These are phyloP conservation scores for Elgaria multicarinata DNA, from an alignment of 2,113 vertebrate species.

Conservation along the genomic window DNA sequence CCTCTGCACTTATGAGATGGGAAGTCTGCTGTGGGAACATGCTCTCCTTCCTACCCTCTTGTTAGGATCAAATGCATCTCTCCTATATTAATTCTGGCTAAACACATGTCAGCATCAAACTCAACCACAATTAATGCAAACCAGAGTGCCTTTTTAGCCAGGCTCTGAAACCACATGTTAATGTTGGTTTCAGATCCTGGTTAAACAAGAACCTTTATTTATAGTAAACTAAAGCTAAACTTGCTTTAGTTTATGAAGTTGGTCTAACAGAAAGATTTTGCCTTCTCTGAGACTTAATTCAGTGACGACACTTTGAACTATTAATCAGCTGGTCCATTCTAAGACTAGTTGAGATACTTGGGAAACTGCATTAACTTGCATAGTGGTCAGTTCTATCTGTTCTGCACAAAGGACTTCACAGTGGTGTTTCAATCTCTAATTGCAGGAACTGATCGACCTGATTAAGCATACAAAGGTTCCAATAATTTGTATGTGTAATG, in stretches of 20 bases:
- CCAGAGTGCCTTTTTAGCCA: background rate
- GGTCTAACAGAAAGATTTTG: background rate
- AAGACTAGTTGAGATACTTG: background rate
- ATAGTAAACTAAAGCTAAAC: background rate
- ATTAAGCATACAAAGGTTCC: slow-evolving; percentile 93
- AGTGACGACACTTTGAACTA: background rate
- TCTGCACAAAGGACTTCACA: background rate
- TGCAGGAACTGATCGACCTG: slow-evolving; percentile 91
- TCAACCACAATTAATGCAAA: background rate
- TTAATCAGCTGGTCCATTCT: background rate
- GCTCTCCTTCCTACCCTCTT: background rate
- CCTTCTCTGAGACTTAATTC: background rate
- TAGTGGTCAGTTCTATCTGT: background rate
- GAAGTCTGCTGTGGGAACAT: too few relatives aligned
- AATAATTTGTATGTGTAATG: slow-evolving; percentile 99
- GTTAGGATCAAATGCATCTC: background rate
- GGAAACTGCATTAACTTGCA: background rate
- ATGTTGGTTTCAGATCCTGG: background rate
- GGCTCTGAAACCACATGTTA: too few relatives aligned
- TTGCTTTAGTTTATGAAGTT: background rate
- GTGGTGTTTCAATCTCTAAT: background rate
- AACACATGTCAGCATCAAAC: background rate
- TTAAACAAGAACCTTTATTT: background rate
- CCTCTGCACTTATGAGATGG: background rate
- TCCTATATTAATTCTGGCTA: background rate